Base-by-base conservation (phyloP, 2,797 vertebrate species). In the Hydrocynus forskahlii region DNA sequence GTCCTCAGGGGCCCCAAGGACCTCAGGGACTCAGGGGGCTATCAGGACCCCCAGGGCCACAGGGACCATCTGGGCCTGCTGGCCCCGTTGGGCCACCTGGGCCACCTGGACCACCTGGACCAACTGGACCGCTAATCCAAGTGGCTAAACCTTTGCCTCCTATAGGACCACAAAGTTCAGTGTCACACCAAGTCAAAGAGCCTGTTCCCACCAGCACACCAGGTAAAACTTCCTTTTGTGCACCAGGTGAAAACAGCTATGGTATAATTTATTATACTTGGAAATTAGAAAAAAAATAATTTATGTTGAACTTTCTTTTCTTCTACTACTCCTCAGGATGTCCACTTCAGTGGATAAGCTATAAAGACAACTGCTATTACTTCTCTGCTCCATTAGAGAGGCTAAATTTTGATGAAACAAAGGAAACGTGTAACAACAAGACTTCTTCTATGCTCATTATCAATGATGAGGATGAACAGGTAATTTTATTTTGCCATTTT, bases 351-450 rank as follows among this genome's bases (percentile, higher is more conserved):
- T 99, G 97, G 96, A 96, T 88, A 87, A 95, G 87, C 84, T 98
- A 96, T 88, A 94, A 92, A 79, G 92, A 94, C 83, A 97, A 95
- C 86, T 99, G 98, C 88, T 99, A 99, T 89, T 98, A 96, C 90
- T 94, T 98, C 89, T 98, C 97, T 40, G 82, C 86, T 45, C 86
- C 50, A 73, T n/a, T 85, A 77, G 95, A 96, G 88, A 94, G 86
- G 89, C 93, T 96, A 64, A 95, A 93, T 88, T 99, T 97, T 87
- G 91, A 97, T 68, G 95, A 97, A 5, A 93, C 96, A 25, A 94
- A 90, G 66, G 89, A 91, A 85, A 95, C 93, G 84, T 99, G 98
- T 84, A 90, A 92, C 81, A 95, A 96, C 81, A 93, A 87, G 81
- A 94, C 88, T 64, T 95, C 97, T 2, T 94, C 88, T 76, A 92